Percentiles rank a stretch among this genome's conserved stretches.
phyloP scores from a whole-genome alignment of 1,140 invertebrate species.

The Drosophila kurseongensis region DNA sequence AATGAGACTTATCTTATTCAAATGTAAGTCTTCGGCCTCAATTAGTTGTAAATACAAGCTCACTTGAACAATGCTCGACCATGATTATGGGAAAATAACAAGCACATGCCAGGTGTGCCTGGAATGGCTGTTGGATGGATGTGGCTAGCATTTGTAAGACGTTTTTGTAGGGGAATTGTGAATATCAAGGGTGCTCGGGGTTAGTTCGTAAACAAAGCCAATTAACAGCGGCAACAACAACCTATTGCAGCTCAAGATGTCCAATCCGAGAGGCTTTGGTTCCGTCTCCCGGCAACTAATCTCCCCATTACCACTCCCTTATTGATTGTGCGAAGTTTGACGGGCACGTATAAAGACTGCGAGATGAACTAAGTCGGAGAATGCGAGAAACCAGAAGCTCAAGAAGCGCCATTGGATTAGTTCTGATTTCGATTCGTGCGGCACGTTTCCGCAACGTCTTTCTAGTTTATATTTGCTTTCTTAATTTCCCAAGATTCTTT shows the following conservation, averaged over 20 bases:
- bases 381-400: conserved; percentile 4
- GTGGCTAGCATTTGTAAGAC: conserved; percentile 21
- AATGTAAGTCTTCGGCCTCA: conserved; percentile 45
- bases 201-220: conserved; percentile 53
- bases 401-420: conserved; percentile 51
- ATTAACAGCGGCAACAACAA: conserved; percentile 63
- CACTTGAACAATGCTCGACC: conserved; percentile 28
- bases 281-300: conserved; percentile 38
- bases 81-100: conserved; percentile 57
- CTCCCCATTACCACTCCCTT: conserved; percentile 22
- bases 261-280: conserved; percentile 7
- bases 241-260: conserved; percentile 36
- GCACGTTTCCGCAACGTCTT: conserved; percentile 43
- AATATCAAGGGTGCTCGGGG: conserved; percentile 8
- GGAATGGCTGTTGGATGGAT: conserved; percentile 2
- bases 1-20: conserved; percentile 20
- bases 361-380: not conserved
- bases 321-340: conserved; percentile 46
- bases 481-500: conserved; percentile 4
- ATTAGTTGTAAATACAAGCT: conserved; percentile 61
- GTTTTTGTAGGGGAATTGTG: conserved; percentile 33
- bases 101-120: conserved; percentile 57
- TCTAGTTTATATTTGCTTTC: conserved; percentile 18
- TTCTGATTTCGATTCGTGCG: conserved; percentile 57
- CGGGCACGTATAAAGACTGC: conserved; percentile 50